Evolutionary conservation across 2,888 invertebrate genomes (phyloP), one percentile per base, ranked within the genome.

Genomic region (Apotomis betuletana): DNA sequence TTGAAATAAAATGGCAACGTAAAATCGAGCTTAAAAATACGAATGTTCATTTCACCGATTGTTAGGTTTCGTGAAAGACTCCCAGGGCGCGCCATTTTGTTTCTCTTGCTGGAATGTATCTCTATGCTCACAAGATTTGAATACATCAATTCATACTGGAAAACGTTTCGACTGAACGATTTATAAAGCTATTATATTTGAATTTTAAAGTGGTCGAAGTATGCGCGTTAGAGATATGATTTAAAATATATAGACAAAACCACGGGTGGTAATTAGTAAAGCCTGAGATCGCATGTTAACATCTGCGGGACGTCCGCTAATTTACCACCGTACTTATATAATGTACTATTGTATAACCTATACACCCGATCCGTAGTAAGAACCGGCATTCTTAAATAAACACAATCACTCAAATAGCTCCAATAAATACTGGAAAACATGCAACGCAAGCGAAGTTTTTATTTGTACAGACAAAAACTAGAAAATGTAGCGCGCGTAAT

Each of bases 401-500:
- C 46, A 9, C 65, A 70, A 70, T 70, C 70, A 61, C 60, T 49
- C 55, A 55, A 70, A 67, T 54, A 59, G 60, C 65, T 49, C 41
- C 49, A 70, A 61, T 61, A 63, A 73, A 64, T 54, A 54, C 67
- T 57, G 65, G 68, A 73, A 41, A 57, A 70, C 62, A 62, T 72
- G 58, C 69, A 67, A 62, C 13, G 54, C 69, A 12, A 41, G 60
- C 55, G 65, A 65, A 67, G 60, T 55, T 70, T 70, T 70, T 70
- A 70, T 70, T 70, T 57, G 55, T 46, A n/a, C 70, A 67, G 60
- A 70, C 70, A 61, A 67, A 65, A 63, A 72, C 69, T 69, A 67
- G 67, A 72, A 62, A 59, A 69, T 72, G 69, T 67, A 71, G 65
- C 70, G 41, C 54, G 69, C 41, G 60, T 59, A 64, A 75, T 73